Evolutionary conservation across 2,113 vertebrate genomes (phyloP), one percentile per base, ranked within the genome.

Genomic region (Callipepla californica): DNA sequence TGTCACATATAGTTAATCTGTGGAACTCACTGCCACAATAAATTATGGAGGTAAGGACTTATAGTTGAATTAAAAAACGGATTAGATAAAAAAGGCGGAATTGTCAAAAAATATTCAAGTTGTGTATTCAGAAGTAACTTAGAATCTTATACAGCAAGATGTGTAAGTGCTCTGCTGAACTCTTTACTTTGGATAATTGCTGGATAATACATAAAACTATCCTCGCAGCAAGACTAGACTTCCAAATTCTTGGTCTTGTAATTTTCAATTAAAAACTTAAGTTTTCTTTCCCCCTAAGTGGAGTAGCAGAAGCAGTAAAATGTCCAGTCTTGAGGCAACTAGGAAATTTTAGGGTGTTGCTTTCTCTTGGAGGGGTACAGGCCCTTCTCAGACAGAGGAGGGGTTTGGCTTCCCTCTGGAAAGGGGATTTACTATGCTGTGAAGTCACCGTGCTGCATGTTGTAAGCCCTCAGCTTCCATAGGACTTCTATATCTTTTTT

Each of bases 1-100:
- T 94, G 91, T 96, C 93, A 94, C 18, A 94, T 95, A 82, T 13
- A 88, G 85, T 95, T 95, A 94, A 88, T 95, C 95, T 73, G 57
- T 0, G 23, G 72, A 94, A 86, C 68, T 93, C 85, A 78, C 79
- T 92, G 73, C 59, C 61, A 80, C 79, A 75, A 78, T 90, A 90
- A 91, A 90, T 94, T 85, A 87, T 23, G 51, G 42, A 70, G 12
- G 47, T 91, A 92, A 94, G 90, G 85, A 91, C 50, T 72, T 91
- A 47, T 32, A 80, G 68, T 80, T 95, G 79, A 80, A 91, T 88
- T 90, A 32, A 74, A 91, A 89, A 92, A 69, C 47, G n/a, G 87
- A 74, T 95, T 93, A 93, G 75, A 80, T 73, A 75, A 81, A 91
- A 76, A 76, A 51, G 66, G 40, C 40, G 42, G 78, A 92, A 82